Conservation (phyloP, 2,797 vertebrate species). For the Chloroceryle inda region DNA sequence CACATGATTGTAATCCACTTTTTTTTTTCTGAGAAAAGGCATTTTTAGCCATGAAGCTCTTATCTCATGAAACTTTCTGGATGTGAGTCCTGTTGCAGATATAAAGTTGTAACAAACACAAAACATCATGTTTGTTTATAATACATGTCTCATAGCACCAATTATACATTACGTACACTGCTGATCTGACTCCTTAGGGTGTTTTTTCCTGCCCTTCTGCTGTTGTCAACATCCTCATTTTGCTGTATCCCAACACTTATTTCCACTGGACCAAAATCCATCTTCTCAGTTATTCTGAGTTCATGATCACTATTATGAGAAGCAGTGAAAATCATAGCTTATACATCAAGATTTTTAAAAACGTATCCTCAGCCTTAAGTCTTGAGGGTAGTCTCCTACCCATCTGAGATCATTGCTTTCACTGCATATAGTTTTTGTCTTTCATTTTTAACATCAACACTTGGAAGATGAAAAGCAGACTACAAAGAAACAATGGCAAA, state of each 20-base stretch:
- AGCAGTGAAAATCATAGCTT: not conserved
- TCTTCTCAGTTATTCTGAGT: not conserved
- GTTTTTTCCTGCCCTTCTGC: not conserved
- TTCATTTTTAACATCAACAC: not conserved
- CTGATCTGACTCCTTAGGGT: not conserved
- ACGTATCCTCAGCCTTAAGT: not conserved
- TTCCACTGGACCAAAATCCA: not conserved
- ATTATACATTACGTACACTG: not conserved
- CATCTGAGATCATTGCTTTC: not conserved
- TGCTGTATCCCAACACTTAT: not conserved
- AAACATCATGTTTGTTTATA: rapidly evolving
- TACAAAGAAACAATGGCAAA: not conserved
- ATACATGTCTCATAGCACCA: not conserved
- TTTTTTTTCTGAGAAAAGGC: not conserved
- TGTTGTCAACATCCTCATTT: not conserved
- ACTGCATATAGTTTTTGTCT: not conserved
- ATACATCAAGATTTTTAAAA: not conserved
- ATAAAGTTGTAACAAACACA: not conserved
- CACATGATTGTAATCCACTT: not conserved
- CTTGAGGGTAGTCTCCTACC: not conserved
- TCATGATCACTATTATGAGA: not conserved
- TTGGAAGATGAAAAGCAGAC: not conserved
- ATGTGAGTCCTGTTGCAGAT: not conserved
- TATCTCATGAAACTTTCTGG: not conserved
- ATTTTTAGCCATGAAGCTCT: not conserved